Percentiles rank a stretch among this genome's conserved stretches.
Conservation (phyloP, 1,140 invertebrate species). For the Megalonaias nervosa region DNA sequence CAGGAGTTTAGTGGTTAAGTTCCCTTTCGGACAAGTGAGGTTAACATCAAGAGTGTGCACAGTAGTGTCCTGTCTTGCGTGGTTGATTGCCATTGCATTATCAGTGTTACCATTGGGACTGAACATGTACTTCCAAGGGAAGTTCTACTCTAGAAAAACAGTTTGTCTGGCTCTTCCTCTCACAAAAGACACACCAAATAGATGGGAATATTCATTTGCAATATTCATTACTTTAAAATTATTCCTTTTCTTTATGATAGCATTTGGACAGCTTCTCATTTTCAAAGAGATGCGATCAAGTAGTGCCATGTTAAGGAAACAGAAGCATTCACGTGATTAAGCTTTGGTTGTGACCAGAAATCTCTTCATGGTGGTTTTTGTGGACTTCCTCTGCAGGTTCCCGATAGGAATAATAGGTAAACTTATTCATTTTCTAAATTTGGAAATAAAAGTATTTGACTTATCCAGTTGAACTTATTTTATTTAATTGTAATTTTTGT, state of each 20-base stretch:
- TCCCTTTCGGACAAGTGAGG: constrained; percentile 43
- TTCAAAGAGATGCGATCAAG: constrained; percentile 15
- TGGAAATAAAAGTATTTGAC: too few species aligned
- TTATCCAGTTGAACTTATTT: too few species aligned
- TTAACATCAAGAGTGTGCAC: background rate
- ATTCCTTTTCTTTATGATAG: constrained; percentile 39
- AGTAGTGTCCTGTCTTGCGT: constrained; percentile 4
- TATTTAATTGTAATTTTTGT: too few species aligned
- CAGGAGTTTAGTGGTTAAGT: constrained; percentile 48
- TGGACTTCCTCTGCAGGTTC: constrained; percentile 51
- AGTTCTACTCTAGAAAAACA: constrained; percentile 38
- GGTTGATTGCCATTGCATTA: constrained; percentile 29
- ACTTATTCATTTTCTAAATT: background rate
- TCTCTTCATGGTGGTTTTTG: constrained; percentile 28
- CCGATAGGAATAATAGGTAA: constrained; percentile 46
- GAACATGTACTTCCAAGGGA: background rate
- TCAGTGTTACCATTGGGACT: constrained; percentile 37
- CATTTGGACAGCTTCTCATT: constrained; percentile 36
- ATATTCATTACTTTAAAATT: constrained; percentile 33
- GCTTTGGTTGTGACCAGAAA: constrained; percentile 37
- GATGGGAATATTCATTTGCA: constrained; percentile 20
- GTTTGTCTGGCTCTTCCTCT: constrained; percentile 39
- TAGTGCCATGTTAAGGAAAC: background rate
- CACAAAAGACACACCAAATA: constrained; percentile 7
- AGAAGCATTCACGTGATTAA: constrained; percentile 1